Conservation (phyloP, 2,113 vertebrate genomes). For the Aegotheles bennettii region DNA sequence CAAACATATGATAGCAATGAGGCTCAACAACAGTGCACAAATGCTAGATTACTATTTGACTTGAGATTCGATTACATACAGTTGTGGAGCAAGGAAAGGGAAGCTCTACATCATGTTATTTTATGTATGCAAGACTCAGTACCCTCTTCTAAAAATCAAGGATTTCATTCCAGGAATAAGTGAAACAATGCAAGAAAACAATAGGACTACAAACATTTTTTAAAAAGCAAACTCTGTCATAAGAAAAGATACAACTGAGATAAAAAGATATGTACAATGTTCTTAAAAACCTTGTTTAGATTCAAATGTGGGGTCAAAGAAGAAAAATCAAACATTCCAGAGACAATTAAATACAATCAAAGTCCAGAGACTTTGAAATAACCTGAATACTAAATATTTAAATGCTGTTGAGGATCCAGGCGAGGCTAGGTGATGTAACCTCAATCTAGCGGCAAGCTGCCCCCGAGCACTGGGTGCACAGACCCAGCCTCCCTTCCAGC, state of each 20-base stretch:
- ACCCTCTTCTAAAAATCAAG: not conserved
- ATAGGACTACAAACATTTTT: not conserved
- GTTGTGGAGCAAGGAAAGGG: not conserved
- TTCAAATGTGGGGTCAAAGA: fast-evolving
- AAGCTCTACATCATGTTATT: not conserved
- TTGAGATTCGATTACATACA: not conserved
- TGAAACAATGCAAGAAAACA: not conserved
- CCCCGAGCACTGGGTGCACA: too few species aligned
- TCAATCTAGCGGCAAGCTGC: too few species aligned
- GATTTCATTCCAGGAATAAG: not conserved
- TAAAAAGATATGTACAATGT: not conserved
- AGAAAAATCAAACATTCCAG: not conserved
- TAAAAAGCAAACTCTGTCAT: not conserved
- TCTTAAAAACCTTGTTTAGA: not conserved
- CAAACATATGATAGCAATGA: not conserved
- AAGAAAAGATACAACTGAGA: not conserved
- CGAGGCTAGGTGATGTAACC: too few species aligned
- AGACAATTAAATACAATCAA: not conserved
- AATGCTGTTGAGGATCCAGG: too few species aligned
- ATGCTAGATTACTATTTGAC: not conserved
- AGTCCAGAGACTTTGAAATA: not conserved
- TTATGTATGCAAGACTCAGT: not conserved
- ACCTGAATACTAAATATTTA: not conserved
- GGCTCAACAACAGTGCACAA: not conserved
- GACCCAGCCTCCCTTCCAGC: too few species aligned